These are phyloP conservation scores for Pao palembangensis DNA, from an alignment of 2,113 vertebrate genomes.

Conservation along the genomic window DNA sequence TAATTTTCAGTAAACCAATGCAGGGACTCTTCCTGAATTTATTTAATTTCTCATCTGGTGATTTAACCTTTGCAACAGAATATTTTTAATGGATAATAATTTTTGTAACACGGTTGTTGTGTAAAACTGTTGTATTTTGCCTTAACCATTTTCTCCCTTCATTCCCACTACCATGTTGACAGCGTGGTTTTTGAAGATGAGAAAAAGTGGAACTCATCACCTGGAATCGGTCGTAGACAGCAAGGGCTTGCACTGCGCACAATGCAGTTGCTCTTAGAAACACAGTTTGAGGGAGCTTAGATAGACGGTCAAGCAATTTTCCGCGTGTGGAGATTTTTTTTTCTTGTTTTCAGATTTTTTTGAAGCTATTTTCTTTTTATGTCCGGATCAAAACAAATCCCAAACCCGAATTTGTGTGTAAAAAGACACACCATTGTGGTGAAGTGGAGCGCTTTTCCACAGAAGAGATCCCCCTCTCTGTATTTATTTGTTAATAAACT, in stretches of 20 bases:
- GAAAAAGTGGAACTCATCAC: slow-evolving; percentile 63
- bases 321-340: slow-evolving; percentile 71
- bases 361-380: slow-evolving; percentile 70
- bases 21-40: too few relatives aligned
- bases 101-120: slow-evolving; percentile 56
- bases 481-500: slow-evolving; percentile 80
- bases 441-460: slow-evolving; percentile 73
- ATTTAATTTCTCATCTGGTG: neutral
- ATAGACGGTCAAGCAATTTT: slow-evolving; percentile 74
- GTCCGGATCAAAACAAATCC: slow-evolving; percentile 72
- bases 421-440: slow-evolving; percentile 69
- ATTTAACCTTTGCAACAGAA: slow-evolving; percentile 2
- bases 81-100: slow-evolving; percentile 52
- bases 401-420: slow-evolving; percentile 73
- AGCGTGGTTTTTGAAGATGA: slow-evolving; percentile 70
- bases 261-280: slow-evolving; percentile 87
- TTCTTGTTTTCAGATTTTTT: slow-evolving; percentile 69
- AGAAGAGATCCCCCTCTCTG: slow-evolving; percentile 74
- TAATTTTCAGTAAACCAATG: too few relatives aligned
- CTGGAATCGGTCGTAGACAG: slow-evolving; percentile 77
- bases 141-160: slow-evolving; percentile 68
- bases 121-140: slow-evolving; percentile 63
- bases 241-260: slow-evolving; percentile 86
- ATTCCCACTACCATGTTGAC: slow-evolving; percentile 64
- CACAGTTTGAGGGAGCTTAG: slow-evolving; percentile 80